These are phyloP conservation scores for Hemiscyllium ocellatum DNA, from an alignment of 2,113 vertebrate species.

Conservation along the genomic window DNA sequence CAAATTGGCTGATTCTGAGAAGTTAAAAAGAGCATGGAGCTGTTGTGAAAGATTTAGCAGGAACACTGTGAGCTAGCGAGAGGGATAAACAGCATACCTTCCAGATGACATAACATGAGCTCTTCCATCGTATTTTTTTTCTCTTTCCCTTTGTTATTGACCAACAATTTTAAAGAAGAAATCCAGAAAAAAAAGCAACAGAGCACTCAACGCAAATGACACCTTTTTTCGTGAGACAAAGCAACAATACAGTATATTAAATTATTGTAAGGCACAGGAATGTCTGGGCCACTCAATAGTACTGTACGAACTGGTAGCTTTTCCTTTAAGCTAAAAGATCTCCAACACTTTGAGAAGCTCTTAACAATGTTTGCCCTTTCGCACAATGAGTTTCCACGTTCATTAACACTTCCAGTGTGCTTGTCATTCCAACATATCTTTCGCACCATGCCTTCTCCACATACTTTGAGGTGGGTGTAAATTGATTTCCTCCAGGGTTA, in stretches of 20 bases:
- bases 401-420: neutral
- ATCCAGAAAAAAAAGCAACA: neutral
- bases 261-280: neutral
- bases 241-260: neutral
- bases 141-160: neutral
- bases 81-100: constrained; percentile 26
- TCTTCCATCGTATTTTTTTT: neutral
- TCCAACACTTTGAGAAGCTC: neutral
- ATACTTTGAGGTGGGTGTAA: neutral
- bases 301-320: neutral
- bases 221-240: neutral
- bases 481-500: neutral
- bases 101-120: neutral
- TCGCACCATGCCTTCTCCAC: neutral
- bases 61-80: neutral
- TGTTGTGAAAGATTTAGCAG: constrained; percentile 21
- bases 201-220: neutral
- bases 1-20: neutral
- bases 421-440: neutral
- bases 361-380: neutral
- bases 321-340: neutral
- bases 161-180: neutral
- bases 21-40: constrained; percentile 1
- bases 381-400: neutral
- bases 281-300: too few relatives aligned